Evolutionary conservation across 1,140 invertebrate genomes (phyloP), one percentile per base, ranked within the genome.

Genomic region (Cheumatopsyche charites): DNA sequence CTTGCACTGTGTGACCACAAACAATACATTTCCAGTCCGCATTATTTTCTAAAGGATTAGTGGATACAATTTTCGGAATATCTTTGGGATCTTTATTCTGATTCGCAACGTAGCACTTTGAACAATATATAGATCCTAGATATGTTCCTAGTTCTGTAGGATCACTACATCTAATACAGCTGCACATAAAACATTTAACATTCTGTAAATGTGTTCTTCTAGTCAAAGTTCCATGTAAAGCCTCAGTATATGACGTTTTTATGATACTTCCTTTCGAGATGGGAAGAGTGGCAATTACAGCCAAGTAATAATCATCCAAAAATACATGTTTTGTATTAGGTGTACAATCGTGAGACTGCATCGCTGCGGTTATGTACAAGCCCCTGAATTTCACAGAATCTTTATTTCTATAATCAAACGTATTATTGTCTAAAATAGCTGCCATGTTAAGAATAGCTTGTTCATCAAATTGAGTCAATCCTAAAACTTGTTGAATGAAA

Each of bases 391-490:
- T 85, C 15, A 80, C 82, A 1, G 79, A 71, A 66, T 82, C 77
- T 12, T 78, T 77, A 41, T 84, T 84, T 61, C 85, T 79, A 0
- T 89, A 80, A 75, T 89, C 88, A 73, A 87, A 90, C 13, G 88
- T 81, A 75, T 92, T 91, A 1, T 88, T 90, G 73, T 90, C 88
- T 68, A 90, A 83, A 68, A 90, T 88, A 1, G 86, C 89, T 41
- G 88, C 88, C 4, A 89, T 82, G 76, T 86, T 86, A 12, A 91
- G 79, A 29, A 91, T 88, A 2, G 87, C 86, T 75, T 88, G 80
- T 72, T 87, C 86, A 36, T 84, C 81, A 77, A 85, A 84, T 9
- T 82, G 76, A 1, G 79, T 78, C 42, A 89, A 63, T 5, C 85
- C 83, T 49, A 90, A 79, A 11, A 87, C 85, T 52, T 88, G 85